Evolutionary conservation across 2,113 vertebrate genomes (phyloP).

Genomic region (Pseudolaguvia tuberculata): DNA sequence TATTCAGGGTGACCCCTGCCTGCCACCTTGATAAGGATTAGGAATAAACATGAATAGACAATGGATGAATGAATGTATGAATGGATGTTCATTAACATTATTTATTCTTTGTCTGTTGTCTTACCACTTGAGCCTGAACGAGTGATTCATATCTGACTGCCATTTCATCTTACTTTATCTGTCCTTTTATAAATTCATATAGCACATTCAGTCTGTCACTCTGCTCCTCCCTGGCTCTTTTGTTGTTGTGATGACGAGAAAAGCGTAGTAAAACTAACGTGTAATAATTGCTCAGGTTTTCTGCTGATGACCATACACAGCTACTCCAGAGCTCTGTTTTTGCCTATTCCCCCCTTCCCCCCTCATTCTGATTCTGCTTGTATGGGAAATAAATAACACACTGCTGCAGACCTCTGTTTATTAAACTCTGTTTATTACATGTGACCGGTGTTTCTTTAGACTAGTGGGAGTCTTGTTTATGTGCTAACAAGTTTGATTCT

Average conservation of each 20-base stretch:
- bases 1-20: too few relatives aligned
- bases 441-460: neutral
- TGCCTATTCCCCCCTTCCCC: neutral
- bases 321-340: slow-evolving; percentile 4
- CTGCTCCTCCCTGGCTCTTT: neutral
- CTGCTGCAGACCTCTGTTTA: slow-evolving; percentile 8
- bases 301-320: slow-evolving; percentile 20
- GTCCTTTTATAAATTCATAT: neutral
- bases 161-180: slow-evolving; percentile 1
- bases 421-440: neutral
- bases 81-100: neutral
- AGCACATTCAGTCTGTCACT: slow-evolving; percentile 1
- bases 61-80: too few relatives aligned
- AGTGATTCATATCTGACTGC: slow-evolving; percentile 10
- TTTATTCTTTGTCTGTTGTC: neutral
- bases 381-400: slow-evolving; percentile 11
- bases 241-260: neutral
- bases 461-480: neutral
- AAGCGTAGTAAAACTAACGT: slow-evolving; percentile 1
- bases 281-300: slow-evolving; percentile 4
- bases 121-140: slow-evolving; percentile 4
- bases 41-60: too few relatives aligned
- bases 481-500: slow-evolving; percentile 1
- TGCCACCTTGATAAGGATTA: too few relatives aligned
- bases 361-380: slow-evolving; percentile 6